A percentile compares a stretch with the other conserved stretches of the same genome.
phyloP scores from a whole-genome alignment of 2,888 invertebrate species.

The Scaptomyza tumidula region DNA sequence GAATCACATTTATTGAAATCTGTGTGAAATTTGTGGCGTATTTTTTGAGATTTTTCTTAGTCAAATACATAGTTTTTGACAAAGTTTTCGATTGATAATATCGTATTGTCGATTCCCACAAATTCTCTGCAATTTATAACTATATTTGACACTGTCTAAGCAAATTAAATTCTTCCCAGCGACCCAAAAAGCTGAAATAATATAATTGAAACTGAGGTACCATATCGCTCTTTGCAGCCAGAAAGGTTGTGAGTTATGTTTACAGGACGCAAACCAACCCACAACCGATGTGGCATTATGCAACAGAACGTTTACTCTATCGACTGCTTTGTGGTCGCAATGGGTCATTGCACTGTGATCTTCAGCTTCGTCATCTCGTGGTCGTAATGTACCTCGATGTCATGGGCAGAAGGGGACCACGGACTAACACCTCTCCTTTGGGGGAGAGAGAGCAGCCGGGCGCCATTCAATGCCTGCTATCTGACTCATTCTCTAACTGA shows the following conservation, averaged over 20 bases:
- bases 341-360: conserved; percentile 84
- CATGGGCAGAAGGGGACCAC: conserved; percentile 60
- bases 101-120: background rate
- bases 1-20: too few species aligned
- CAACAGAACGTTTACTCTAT: conserved; percentile 32
- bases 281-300: background rate
- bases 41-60: too few species aligned
- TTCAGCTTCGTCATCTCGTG: conserved; percentile 57
- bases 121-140: background rate
- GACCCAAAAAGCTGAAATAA: background rate
- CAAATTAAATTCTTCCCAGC: background rate
- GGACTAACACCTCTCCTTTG: conserved; percentile 1
- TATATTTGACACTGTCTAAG: background rate
- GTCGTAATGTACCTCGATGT: conserved; percentile 76
- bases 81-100: too few species aligned
- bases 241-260: background rate
- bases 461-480: conserved; percentile 64
- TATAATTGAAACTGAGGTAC: background rate
- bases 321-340: conserved; percentile 53
- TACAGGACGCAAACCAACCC: background rate
- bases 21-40: too few species aligned
- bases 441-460: background rate
- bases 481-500: conserved; percentile 76
- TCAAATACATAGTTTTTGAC: too few species aligned
- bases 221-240: conserved; percentile 12